These are phyloP conservation scores for Hippocampus comes DNA, from an alignment of 2,113 vertebrate species.

Conservation along the genomic window DNA sequence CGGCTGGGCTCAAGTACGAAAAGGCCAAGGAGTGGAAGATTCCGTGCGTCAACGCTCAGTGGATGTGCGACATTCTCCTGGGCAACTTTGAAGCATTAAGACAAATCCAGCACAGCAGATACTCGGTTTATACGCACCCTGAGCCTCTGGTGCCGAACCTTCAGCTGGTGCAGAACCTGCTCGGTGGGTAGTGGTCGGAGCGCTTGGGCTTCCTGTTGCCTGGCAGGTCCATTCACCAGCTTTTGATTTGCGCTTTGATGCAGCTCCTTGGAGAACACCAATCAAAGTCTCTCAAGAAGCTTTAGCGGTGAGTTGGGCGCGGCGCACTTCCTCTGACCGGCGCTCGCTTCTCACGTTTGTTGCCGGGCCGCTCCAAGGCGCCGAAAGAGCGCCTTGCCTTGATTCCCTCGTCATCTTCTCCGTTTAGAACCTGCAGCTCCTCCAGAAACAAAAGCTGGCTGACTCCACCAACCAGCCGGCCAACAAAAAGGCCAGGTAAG, in stretches of 20 bases:
- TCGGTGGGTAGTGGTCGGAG: constrained; percentile 71
- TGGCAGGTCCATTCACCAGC: not conserved
- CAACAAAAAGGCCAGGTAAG: constrained; percentile 88
- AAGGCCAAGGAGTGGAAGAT: constrained; percentile 98
- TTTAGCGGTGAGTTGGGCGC: constrained; percentile 79
- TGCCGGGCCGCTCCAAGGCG: not conserved
- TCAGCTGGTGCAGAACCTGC: constrained; percentile 82
- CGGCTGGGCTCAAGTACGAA: constrained; percentile 88
- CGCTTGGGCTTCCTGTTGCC: not conserved
- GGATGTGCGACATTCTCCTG: constrained; percentile 92
- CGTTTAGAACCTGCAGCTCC: constrained; percentile 77
- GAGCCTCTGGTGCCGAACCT: constrained; percentile 87
- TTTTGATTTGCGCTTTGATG: not conserved
- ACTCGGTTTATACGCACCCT: constrained; percentile 79
- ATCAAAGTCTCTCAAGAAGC: constrained; percentile 88
- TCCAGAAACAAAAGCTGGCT: constrained; percentile 84
- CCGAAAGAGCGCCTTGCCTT: not conserved
- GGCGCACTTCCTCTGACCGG: no score
- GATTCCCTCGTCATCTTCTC: not conserved
- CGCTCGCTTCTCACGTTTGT: not conserved
- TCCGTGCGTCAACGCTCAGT: constrained; percentile 91
- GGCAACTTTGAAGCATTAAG: constrained; percentile 89
- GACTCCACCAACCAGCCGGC: constrained; percentile 79
- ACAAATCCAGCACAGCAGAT: constrained; percentile 86
- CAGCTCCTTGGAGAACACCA: constrained; percentile 88